Conservation (phyloP, 92 coral and sea anemone genomes). For the Hydrozoanthus gracilis region DNA sequence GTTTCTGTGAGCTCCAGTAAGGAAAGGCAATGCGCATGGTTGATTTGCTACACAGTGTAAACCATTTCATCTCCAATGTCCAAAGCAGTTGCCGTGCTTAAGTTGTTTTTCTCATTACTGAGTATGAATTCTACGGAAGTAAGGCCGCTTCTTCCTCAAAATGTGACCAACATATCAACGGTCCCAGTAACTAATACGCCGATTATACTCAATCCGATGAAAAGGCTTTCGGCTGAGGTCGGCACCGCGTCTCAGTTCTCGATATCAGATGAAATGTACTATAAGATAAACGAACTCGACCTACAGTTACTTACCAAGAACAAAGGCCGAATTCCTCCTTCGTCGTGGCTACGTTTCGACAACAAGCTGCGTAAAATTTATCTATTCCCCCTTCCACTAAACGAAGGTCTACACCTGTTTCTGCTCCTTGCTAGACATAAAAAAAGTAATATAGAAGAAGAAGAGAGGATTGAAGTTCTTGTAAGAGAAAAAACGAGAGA, state of each 20-base stretch:
- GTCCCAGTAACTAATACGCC: conserved; percentile 12
- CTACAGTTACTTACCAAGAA: conserved; percentile 59
- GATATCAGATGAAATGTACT: conserved; percentile 59
- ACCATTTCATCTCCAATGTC: conserved; percentile 82
- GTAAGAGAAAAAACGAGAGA: conserved; percentile 47
- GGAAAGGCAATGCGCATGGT: conserved; percentile 25
- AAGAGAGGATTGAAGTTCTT: conserved; percentile 51
- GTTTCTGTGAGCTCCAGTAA: conserved; percentile 21
- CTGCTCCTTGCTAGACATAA: conserved; percentile 47
- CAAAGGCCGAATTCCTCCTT: conserved; percentile 55
- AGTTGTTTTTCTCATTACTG: conserved; percentile 85
- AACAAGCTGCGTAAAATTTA: conserved; percentile 42
- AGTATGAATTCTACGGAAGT: conserved; percentile 74
- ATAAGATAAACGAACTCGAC: conserved; percentile 48
- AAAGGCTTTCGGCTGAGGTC: conserved; percentile 40
- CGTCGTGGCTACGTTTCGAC: conserved; percentile 80
- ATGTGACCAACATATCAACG: conserved; percentile 25
- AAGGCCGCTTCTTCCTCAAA: conserved; percentile 32
- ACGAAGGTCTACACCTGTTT: conserved; percentile 56
- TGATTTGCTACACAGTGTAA: not conserved
- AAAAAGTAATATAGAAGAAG: conserved; percentile 23
- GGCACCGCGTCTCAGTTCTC: conserved; percentile 71
- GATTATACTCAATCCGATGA: not conserved
- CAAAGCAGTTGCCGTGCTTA: conserved; percentile 86
- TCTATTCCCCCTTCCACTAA: conserved; percentile 68